Evolutionary conservation across 1,140 invertebrate species (phyloP), one percentile per base, ranked within the genome.

Genomic region (Drosophila grimshawi): DNA sequence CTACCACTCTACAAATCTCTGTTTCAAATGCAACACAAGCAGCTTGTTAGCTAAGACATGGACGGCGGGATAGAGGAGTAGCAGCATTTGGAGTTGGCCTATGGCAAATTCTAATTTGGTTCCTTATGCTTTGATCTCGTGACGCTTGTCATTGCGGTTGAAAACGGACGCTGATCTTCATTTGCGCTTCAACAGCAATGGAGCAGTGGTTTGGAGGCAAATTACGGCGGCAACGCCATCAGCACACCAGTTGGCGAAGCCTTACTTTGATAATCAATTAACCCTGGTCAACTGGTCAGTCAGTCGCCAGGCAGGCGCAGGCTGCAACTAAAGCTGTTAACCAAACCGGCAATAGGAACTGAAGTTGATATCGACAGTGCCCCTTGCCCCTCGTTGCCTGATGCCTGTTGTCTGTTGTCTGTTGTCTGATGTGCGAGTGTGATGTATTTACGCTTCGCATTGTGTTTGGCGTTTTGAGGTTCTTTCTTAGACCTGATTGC

Each of bases 111-210:
- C 81, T 80, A 85, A 85, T 83, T 83, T 83, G 68, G 81, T 64
- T 73, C 71, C 51, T 78, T 75, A 69, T 76, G 82, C 82, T 79
- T 81, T 82, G 83, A 86, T 86, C 82, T 86, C 76, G 71, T 86
- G 83, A 88, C 83, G 83, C 72, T 86, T 86, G 83, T 82, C 83
- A 86, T 83, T 72, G 71, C 64, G 62, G 45, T 70, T 46, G 39
- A 33, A 60, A 43, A 43, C 46, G 59, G 51, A 59, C 35, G 41
- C 57, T 55, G 52, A 51, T 70, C 72, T 75, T 78, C 72, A 78
- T 78, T 78, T 78, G 76, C 71, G 71, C 60, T 55, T 49, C 45
- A 43, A 33, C 8, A 41, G 11, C 48, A 68, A 33, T 19, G 19
- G 19, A 19, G 19, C 19, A 19, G 19, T 19, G 19, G 19, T 19